Conservation (phyloP, 2,113 vertebrate genomes). For the Vanacampus margaritifer region DNA sequence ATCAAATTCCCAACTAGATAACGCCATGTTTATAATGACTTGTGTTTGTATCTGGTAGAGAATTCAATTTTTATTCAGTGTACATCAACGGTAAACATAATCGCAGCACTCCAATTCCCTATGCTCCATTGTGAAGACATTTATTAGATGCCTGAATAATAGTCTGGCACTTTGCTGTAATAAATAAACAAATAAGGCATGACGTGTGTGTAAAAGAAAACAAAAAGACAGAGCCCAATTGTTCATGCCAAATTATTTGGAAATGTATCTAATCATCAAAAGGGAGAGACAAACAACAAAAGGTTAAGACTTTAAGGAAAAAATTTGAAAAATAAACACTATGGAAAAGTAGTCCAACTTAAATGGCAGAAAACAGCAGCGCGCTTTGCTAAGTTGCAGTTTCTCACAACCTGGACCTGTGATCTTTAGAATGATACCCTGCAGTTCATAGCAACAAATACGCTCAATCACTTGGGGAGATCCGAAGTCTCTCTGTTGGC, state of each 20-base stretch:
- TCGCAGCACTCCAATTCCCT: neutral
- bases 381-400: constrained; percentile 68
- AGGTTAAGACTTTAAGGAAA: constrained; percentile 68
- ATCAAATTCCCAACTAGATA: too few species aligned
- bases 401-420: constrained; percentile 69
- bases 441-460: constrained; percentile 80
- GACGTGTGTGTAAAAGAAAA: constrained; percentile 45
- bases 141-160: constrained; percentile 1
- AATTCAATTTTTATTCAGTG: too few species aligned
- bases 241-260: constrained; percentile 60
- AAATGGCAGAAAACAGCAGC: constrained; percentile 62
- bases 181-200: constrained; percentile 36
- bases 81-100: neutral
- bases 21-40: too few species aligned
- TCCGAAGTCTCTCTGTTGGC: constrained; percentile 75
- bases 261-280: constrained; percentile 67
- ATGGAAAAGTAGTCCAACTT: constrained; percentile 60
- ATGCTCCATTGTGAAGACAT: neutral
- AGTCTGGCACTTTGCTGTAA: constrained; percentile 28
- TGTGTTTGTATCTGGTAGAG: too few species aligned
- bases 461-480: constrained; percentile 73
- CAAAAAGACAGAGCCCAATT: constrained; percentile 30
- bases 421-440: constrained; percentile 76
- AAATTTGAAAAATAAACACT: constrained; percentile 32
- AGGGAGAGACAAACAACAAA: constrained; percentile 43